Conservation (phyloP, 2,113 vertebrate species). For the Malurus elegans region DNA sequence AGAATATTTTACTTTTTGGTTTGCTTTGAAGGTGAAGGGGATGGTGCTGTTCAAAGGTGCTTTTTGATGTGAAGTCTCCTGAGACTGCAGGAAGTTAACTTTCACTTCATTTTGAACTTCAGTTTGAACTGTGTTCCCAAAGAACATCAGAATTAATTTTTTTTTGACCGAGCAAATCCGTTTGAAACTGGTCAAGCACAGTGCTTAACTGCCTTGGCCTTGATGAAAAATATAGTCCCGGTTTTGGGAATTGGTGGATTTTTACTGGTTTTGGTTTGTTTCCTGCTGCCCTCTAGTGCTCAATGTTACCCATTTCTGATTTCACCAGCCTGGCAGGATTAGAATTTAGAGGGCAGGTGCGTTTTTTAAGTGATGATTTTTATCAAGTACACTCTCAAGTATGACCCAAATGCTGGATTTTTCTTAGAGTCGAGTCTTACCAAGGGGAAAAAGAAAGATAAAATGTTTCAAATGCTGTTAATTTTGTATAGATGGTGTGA, state of each 20-base stretch:
- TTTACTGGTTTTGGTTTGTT: not conserved
- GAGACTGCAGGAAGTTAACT: not conserved
- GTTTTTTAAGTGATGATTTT: not conserved
- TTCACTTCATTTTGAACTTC: not conserved
- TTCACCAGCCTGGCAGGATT: not conserved
- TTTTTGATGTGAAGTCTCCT: not conserved
- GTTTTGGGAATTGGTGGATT: not conserved
- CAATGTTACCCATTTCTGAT: not conserved
- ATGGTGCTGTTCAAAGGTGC: not conserved
- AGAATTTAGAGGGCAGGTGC: not conserved
- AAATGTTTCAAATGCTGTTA: not conserved
- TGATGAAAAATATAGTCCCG: not conserved
- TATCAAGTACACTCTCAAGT: not conserved
- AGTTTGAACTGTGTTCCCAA: not conserved
- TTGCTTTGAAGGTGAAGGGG: not conserved
- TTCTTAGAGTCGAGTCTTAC: not conserved
- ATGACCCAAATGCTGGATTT: not conserved
- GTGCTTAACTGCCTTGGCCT: not conserved
- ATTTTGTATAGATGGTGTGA: not conserved
- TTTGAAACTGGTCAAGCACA: not conserved
- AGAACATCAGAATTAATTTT: not conserved
- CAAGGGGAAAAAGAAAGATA: not conserved
- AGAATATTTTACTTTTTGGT: not conserved
- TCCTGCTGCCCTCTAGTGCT: conserved; percentile 69
- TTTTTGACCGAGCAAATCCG: not conserved